These are phyloP conservation scores for Drosophila mauritiana DNA, from an alignment of 1,140 invertebrate genomes.

Conservation along the genomic window DNA sequence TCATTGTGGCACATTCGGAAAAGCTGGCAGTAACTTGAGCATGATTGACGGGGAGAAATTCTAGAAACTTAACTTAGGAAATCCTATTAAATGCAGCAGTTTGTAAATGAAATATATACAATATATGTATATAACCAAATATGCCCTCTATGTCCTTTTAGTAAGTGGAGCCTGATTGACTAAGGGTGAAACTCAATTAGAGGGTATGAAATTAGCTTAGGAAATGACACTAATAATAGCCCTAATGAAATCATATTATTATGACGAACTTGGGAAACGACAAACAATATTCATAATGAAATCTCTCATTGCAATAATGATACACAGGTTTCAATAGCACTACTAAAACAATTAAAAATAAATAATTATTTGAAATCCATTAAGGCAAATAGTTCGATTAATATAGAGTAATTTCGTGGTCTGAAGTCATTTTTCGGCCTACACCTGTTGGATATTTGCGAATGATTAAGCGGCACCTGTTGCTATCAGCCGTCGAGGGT, in stretches of 20 bases:
- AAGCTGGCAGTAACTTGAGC: slow-evolving; percentile 7
- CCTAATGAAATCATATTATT: background rate
- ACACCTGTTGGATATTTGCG: slow-evolving; percentile 34
- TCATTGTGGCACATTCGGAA: background rate
- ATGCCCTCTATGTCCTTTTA: no score
- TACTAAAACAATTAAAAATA: background rate
- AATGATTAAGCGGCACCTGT: slow-evolving; percentile 80
- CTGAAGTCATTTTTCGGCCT: background rate
- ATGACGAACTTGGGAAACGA: background rate
- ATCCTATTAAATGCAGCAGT: no score
- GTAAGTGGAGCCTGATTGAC: slow-evolving; percentile 11
- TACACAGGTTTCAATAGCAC: no score
- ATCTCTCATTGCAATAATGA: background rate
- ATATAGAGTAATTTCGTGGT: background rate
- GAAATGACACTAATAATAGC: background rate
- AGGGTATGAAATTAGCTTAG: background rate
- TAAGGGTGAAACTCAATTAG: background rate
- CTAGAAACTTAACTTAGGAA: background rate
- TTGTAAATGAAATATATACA: no score
- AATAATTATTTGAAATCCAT: background rate
- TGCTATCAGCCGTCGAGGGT: slow-evolving; percentile 53
- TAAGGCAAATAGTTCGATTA: background rate
- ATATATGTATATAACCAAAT: no score
- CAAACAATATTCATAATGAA: background rate
- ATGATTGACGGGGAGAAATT: slow-evolving; percentile 11